Conservation (phyloP, 2,888 invertebrate species). For the Diabrotica balteata region DNA sequence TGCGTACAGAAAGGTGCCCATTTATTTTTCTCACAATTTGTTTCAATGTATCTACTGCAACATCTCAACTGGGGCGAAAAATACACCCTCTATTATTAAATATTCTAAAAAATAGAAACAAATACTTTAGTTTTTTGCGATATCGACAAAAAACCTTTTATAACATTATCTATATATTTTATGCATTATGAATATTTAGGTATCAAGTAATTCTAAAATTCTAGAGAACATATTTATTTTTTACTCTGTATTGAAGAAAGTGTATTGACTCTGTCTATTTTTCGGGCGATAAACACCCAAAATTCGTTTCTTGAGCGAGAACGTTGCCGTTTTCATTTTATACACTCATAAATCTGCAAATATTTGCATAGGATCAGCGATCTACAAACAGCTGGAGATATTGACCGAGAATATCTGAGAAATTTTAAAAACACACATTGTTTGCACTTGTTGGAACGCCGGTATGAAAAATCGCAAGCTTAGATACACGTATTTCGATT, state of each 20-base stretch:
- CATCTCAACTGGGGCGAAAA: no score
- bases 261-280: slow-evolving; percentile 15
- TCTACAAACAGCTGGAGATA: slow-evolving; percentile 39
- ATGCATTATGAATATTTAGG: no score
- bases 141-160: no score
- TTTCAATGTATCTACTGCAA: no score
- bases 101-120: no score
- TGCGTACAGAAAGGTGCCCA: no score
- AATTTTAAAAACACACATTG: slow-evolving; percentile 24
- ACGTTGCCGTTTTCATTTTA: slow-evolving; percentile 24
- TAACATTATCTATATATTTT: no score
- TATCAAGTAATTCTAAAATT: no score
- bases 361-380: slow-evolving; percentile 46
- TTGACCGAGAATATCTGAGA: slow-evolving; percentile 33
- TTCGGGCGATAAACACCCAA: slow-evolving; percentile 19
- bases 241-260: not conserved
- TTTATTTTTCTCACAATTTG: no score
- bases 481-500: slow-evolving; percentile 15
- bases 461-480: slow-evolving; percentile 5
- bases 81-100: no score
- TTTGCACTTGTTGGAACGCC: slow-evolving; percentile 21
- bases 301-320: slow-evolving; percentile 33
- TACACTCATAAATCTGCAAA: slow-evolving; percentile 46
- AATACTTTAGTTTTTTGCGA: no score
- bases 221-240: no score